Conservation (phyloP, 2,797 vertebrate genomes). For the Carcharodon carcharias region DNA sequence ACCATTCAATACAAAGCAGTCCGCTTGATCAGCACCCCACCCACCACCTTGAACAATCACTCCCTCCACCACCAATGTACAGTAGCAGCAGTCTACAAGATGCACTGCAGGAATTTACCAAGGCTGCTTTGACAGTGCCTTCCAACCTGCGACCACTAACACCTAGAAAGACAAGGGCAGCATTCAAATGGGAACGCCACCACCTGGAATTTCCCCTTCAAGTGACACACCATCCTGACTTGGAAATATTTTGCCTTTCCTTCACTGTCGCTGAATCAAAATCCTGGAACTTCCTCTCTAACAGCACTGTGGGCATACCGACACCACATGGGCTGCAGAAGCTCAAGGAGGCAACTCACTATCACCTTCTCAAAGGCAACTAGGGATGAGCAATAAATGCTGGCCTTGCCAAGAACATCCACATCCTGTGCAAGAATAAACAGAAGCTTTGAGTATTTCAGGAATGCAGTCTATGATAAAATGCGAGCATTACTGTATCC, state of each 20-base stretch:
- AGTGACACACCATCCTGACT: neutral
- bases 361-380: neutral
- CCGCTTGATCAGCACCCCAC: too few relatives aligned
- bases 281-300: neutral
- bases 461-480: neutral
- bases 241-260: neutral
- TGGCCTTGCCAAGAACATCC: neutral
- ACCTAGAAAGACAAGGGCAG: neutral
- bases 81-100: neutral
- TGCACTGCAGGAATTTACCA: too few relatives aligned
- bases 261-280: neutral
- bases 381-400: neutral
- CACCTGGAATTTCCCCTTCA: neutral
- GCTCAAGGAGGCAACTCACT: neutral
- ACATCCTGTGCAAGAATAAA: neutral
- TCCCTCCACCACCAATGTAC: too few relatives aligned
- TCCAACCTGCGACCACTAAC: neutral
- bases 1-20: too few relatives aligned
- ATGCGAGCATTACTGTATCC: neutral
- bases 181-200: neutral
- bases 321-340: neutral
- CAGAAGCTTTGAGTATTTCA: neutral
- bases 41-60: too few relatives aligned
- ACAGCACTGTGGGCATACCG: neutral
- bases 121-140: too few relatives aligned